These are phyloP conservation scores for Brienomyrus brachyistius DNA, from an alignment of 2,113 vertebrate species.

Conservation along the genomic window DNA sequence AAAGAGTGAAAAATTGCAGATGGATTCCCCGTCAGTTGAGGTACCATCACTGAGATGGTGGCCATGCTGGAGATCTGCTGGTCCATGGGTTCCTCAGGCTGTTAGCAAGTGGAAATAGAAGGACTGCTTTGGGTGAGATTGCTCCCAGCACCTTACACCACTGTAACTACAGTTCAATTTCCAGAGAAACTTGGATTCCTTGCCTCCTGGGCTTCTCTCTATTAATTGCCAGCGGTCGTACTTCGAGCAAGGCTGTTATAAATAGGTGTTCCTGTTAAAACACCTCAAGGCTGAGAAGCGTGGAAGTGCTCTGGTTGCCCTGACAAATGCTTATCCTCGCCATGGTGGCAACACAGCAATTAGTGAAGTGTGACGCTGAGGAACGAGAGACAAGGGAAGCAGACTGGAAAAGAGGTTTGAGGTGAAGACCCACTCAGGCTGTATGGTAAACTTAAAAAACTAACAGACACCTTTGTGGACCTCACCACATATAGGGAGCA, in stretches of 20 bases:
- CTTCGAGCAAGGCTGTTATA: constrained; percentile 30
- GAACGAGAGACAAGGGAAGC: constrained; percentile 30
- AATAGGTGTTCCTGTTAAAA: constrained; percentile 35
- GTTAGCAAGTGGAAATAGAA: neutral
- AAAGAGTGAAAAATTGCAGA: neutral
- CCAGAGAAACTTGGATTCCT: neutral
- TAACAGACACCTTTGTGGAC: neutral
- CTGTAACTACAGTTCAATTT: neutral
- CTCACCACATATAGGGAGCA: neutral
- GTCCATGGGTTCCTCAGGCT: neutral
- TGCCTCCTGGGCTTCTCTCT: constrained; percentile 19
- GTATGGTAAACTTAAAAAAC: no score
- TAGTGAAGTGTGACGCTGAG: constrained; percentile 33
- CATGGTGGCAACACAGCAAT: constrained; percentile 37
- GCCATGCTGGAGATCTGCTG: neutral
- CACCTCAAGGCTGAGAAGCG: constrained; percentile 22
- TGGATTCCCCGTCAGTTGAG: neutral
- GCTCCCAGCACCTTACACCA: neutral
- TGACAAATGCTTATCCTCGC: neutral
- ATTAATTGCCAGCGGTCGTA: constrained; percentile 25
- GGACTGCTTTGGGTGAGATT: neutral
- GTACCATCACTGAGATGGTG: neutral
- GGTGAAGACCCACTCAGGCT: neutral
- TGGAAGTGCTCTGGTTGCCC: constrained; percentile 4
- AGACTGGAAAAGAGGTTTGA: neutral